Evolutionary conservation across 2,888 invertebrate genomes (phyloP).

Genomic region (Lysandra coridon): DNA sequence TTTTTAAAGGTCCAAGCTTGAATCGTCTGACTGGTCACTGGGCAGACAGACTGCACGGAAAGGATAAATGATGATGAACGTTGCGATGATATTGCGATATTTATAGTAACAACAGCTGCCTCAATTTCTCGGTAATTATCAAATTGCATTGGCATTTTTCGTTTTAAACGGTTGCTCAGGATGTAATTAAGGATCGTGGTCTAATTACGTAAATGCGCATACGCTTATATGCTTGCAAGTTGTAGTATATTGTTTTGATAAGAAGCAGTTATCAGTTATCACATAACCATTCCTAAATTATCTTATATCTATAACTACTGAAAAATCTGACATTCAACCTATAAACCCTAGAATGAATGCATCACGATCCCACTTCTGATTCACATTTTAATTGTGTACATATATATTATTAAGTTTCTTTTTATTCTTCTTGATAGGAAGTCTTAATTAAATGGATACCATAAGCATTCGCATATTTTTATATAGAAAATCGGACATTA

Average conservation of each 20-base stretch:
- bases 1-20: background rate
- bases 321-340: too few relatives aligned
- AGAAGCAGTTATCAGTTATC: background rate
- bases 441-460: too few relatives aligned
- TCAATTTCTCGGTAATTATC: conserved; percentile 48
- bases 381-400: background rate
- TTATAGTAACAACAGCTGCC: conserved; percentile 54
- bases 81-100: conserved; percentile 45
- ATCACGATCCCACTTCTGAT: background rate
- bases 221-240: background rate
- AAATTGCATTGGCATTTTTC: conserved; percentile 29
- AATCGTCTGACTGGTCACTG: background rate
- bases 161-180: conserved; percentile 34
- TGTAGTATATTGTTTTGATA: background rate
- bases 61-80: conserved; percentile 6
- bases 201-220: conserved; percentile 25
- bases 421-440: too few relatives aligned
- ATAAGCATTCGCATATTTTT: too few relatives aligned
- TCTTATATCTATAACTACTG: background rate
- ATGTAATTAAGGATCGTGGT: conserved; percentile 28
- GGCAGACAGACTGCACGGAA: background rate
- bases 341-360: too few relatives aligned
- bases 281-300: background rate
- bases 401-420: too few relatives aligned
- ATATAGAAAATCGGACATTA: too few relatives aligned